Evolutionary conservation across 1,140 invertebrate species (phyloP).

Genomic region (Carcinoscorpius rotundicauda): DNA sequence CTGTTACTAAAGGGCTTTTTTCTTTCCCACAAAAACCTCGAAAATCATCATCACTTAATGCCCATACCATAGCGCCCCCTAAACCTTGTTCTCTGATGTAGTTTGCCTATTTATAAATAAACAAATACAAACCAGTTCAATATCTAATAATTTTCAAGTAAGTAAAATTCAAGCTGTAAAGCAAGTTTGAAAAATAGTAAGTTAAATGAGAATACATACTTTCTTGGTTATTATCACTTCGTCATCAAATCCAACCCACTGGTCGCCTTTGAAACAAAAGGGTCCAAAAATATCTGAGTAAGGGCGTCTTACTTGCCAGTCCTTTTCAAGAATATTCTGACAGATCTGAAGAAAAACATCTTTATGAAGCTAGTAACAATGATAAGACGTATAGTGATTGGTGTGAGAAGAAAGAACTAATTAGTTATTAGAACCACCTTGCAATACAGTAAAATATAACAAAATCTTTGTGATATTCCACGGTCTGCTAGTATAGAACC

Average conservation of each 20-base stretch:
- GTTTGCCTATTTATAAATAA: constrained; percentile 43
- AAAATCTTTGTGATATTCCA: too few relatives aligned
- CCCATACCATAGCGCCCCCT: constrained; percentile 89
- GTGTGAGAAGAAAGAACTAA: constrained; percentile 44
- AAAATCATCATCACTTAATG: constrained; percentile 91
- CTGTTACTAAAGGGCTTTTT: constrained; percentile 22
- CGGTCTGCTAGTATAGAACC: too few relatives aligned
- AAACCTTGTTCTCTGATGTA: constrained; percentile 73
- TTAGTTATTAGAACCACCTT: too few relatives aligned
- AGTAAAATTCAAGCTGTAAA: too few relatives aligned
- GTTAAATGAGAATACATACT: constrained; percentile 25
- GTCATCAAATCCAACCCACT: constrained; percentile 95
- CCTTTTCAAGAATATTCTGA: constrained; percentile 51
- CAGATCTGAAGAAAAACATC: constrained; percentile 53
- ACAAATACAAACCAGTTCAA: too few relatives aligned
- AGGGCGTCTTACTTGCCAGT: constrained; percentile 68
- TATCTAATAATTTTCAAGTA: too few relatives aligned
- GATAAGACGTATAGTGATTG: constrained; percentile 40
- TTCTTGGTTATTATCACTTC: constrained; percentile 67
- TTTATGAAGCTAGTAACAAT: too few relatives aligned
- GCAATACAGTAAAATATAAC: too few relatives aligned
- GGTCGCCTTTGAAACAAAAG: constrained; percentile 68
- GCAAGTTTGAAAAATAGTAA: too few relatives aligned
- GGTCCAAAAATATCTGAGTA: constrained; percentile 77
- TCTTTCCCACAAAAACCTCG: constrained; percentile 21